Evolutionary conservation across 2,797 vertebrate genomes (phyloP), one percentile per base, ranked within the genome.

Genomic region (Morelia viridis): DNA sequence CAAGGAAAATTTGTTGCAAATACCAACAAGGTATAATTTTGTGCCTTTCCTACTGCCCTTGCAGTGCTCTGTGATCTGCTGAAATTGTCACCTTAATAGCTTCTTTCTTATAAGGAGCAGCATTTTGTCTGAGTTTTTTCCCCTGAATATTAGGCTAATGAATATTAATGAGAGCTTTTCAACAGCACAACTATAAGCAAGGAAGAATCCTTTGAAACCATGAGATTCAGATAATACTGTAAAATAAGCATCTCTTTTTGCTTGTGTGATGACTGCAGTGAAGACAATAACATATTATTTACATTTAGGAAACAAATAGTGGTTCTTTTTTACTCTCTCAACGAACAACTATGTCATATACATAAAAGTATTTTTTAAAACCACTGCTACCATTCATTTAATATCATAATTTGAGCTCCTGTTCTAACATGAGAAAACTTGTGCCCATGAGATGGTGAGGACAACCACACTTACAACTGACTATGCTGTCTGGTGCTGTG

Each of bases 71-170:
- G 26, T 92, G 87, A 92, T 90, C 53, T 88, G 28, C n/a, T 91
- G 5, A 88, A 80, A 90, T 60, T 93, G 57, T 94, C 92, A 28
- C 62, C 80, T 89, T 90, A 88, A 93, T 90, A 87, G 60, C 71
- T 80, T 91, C n/a, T 93, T 94, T 93, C 17, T 95, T 93, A 68
- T 65, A 76, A 71, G 31, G 10, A 13, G 31, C 46, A 85, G 0
- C 1, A 41, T 93, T 94, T 93, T 46, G 46, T 87, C 4, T 11
- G 87, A 93, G 5, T 92, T 86, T 0, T 26, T 76, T 35, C 64
- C 28, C 35, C 76, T 91, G 60, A 60, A 89, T 1, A n/a, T 84
- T 93, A 93, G 90, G 5, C 89, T 91, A 90, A 85, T 0, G 0
- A 89, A 86, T 80, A 56, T 56, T 93, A 89, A 92, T 90, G 80